Percentiles rank a stretch among this genome's conserved stretches.
Conservation (phyloP, 2,888 invertebrate species). For the Ophioninae sp. region DNA sequence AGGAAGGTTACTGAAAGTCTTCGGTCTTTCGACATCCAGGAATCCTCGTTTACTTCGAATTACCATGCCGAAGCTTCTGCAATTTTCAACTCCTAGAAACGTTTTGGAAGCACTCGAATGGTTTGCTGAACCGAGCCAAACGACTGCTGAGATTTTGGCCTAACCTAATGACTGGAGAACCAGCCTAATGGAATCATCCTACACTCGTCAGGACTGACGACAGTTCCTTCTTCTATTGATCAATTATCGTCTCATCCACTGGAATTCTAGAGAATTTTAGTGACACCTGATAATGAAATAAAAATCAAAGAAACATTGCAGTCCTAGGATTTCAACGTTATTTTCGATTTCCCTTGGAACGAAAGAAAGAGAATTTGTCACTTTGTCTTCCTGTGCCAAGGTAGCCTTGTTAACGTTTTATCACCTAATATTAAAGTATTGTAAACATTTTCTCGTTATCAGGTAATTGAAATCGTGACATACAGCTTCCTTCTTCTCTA, state of each 20-base stretch:
- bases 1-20: not conserved
- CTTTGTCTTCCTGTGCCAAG: no score
- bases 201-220: not conserved
- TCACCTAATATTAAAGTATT: no score
- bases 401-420: no score
- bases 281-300: no score
- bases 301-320: no score
- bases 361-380: no score
- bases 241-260: conserved; percentile 3
- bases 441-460: conserved; percentile 25
- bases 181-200: not conserved
- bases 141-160: not conserved
- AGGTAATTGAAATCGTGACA: conserved; percentile 12
- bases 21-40: not conserved
- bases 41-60: not conserved
- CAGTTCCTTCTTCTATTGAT: conserved; percentile 6
- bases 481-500: conserved; percentile 34
- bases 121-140: conserved; percentile 2
- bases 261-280: not conserved
- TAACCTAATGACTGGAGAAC: not conserved
- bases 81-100: no score
- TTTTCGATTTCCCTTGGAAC: not conserved
- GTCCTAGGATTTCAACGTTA: not conserved
- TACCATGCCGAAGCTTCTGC: no score
- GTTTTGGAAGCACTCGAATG: not conserved